Conservation (phyloP, 2,113 vertebrate species). For the Tringa solitaria region DNA sequence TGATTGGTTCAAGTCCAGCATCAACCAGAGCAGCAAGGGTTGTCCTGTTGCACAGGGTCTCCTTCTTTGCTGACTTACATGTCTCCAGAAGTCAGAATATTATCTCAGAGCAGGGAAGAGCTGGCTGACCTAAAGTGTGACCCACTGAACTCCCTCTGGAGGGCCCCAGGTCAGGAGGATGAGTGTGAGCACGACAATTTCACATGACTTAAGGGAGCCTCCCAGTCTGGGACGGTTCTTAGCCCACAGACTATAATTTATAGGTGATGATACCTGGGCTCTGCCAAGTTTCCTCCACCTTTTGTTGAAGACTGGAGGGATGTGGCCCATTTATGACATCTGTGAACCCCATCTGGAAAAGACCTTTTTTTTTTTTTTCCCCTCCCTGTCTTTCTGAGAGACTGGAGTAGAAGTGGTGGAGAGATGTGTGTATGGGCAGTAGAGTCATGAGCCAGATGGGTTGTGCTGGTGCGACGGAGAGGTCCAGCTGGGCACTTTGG, state of each 20-base stretch:
- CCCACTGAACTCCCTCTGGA: background rate
- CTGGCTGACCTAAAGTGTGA: background rate
- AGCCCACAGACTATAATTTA: background rate
- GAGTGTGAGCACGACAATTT: background rate
- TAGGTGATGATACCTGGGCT: background rate
- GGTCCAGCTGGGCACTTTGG: background rate
- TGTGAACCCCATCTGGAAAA: background rate
- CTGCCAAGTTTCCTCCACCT: background rate
- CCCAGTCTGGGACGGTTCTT: background rate
- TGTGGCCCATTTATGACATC: background rate
- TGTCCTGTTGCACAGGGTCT: background rate
- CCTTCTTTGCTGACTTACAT: background rate
- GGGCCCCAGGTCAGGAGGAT: background rate
- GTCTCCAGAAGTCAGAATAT: background rate
- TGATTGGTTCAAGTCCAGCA: background rate
- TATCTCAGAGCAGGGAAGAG: background rate
- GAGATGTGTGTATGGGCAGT: background rate
- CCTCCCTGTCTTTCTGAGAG: background rate
- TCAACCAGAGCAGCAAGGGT: background rate
- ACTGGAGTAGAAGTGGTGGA: background rate
- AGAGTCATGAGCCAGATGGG: background rate
- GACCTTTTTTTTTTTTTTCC: background rate
- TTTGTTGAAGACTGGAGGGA: fast-evolving
- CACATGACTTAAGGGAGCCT: background rate
- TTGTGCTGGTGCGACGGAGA: background rate